Evolutionary conservation across 2,888 invertebrate genomes (phyloP), one percentile per base, ranked within the genome.

Genomic region (Cancer borealis): DNA sequence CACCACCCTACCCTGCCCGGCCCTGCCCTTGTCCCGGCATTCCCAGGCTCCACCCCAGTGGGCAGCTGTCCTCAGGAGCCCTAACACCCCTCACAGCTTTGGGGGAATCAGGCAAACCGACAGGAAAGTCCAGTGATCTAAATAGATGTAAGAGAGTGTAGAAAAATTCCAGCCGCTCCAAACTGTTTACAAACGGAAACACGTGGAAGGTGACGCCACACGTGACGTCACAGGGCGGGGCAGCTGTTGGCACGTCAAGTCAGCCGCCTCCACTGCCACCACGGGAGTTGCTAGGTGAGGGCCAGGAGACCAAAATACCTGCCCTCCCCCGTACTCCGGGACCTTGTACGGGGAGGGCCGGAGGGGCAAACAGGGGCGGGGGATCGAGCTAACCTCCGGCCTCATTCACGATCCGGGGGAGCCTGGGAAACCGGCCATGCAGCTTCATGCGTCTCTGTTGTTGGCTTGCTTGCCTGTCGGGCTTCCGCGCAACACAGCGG

Each of bases 181-280:
- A 79, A 47, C 21, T 93, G 91, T 93, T 93, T 93, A 93, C 93
- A 93, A 92, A 92, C 93, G 92, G 93, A 92, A 93, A 66, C 93
- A 93, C 93, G 93, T 93, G 93, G 93, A 87, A 84, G 45, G 45
- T 91, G 91, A 88, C 91, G 92, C 47, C 79, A 93, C 30, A 21
- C 30, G 84, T 93, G 93, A 93, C 93, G 93, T 93, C 93, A 93
- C 47, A 8, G 84, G 91, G 91, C 66, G 93, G 93, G 90, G 91
- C 91, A 45, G 54, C 45, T 46, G 79, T 89, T 87, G 93, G 91
- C 90, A 93, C 84, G 91, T 49, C 88, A 49, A 49, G n/a, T 88
- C 88, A n/a, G 88, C 88, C 26, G 45, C 45, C 79, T 45, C 73
- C 45, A 26, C 73, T 39, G n/a, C 79, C 92, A 30, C 47, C 87